A percentile compares a stretch with the other conserved stretches of the same genome.
phyloP scores from a whole-genome alignment of 2,888 invertebrate genomes.

The Sarcophaga carnaria region DNA sequence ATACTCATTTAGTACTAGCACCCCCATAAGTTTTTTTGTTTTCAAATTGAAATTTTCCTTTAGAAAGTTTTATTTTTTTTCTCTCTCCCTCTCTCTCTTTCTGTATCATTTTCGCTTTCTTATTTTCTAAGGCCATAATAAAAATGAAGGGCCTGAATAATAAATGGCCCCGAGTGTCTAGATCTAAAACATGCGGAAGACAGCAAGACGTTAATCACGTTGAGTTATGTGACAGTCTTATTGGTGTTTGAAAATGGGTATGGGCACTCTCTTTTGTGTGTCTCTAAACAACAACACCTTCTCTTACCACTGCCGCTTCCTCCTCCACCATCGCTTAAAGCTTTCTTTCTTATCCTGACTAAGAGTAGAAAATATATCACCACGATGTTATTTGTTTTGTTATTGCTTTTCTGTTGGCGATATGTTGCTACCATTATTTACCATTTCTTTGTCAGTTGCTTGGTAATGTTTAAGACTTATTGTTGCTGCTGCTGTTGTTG shows the following conservation, averaged over 20 bases:
- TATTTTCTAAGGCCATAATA: neutral
- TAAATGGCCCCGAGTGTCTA: slow-evolving; percentile 31
- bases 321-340: no score
- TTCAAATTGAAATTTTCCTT: slow-evolving; percentile 15
- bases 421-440: slow-evolving; percentile 57
- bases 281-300: neutral
- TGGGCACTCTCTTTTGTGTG: no score
- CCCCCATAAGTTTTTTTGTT: neutral
- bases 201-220: slow-evolving; percentile 81
- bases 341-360: slow-evolving; percentile 6
- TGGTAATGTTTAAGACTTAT: slow-evolving; percentile 1
- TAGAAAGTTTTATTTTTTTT: neutral
- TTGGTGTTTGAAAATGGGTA: slow-evolving; percentile 70
- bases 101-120: neutral
- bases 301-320: slow-evolving; percentile 44
- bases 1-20: neutral
- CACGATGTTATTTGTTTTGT: slow-evolving; percentile 61
- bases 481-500: neutral
- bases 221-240: slow-evolving; percentile 82
- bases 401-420: slow-evolving; percentile 67
- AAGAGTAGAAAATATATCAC: slow-evolving; percentile 53
- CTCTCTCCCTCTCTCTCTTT: no score
- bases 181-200: slow-evolving; percentile 58
- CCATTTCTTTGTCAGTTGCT: slow-evolving; percentile 60
- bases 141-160: slow-evolving; percentile 9